Evolutionary conservation across 2,113 vertebrate species (phyloP).

Genomic region (Garra rufa): DNA sequence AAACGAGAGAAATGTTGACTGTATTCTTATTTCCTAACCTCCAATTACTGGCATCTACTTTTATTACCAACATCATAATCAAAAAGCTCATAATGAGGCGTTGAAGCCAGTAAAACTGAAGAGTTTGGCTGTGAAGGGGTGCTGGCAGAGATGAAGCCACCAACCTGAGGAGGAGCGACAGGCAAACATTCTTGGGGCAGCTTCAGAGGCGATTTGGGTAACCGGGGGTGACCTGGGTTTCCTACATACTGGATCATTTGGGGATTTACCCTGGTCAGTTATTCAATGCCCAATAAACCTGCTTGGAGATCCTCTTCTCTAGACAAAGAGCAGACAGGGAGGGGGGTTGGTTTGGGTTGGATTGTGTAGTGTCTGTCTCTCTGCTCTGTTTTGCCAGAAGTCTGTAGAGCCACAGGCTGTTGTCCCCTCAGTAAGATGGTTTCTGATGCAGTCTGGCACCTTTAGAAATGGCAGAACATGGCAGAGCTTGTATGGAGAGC

Average conservation of each 20-base stretch:
- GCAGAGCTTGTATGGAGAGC: background rate
- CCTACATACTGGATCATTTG: slow-evolving; percentile 45
- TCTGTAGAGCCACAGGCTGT: slow-evolving; percentile 37
- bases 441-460: slow-evolving; percentile 32
- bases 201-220: slow-evolving; percentile 57
- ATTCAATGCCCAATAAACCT: slow-evolving; percentile 52
- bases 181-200: slow-evolving; percentile 53
- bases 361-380: slow-evolving; percentile 23
- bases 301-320: slow-evolving; percentile 32
- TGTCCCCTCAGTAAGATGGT: slow-evolving; percentile 28
- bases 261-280: slow-evolving; percentile 57
- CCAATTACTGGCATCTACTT: slow-evolving; percentile 43
- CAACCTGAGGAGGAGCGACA: background rate
- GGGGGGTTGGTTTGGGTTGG: background rate
- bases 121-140: background rate
- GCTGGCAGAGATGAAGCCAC: background rate
- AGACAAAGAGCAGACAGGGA: slow-evolving; percentile 40
- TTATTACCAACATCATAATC: slow-evolving; percentile 48
- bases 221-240: slow-evolving; percentile 54
- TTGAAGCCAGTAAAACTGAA: slow-evolving; percentile 21
- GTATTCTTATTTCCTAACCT: slow-evolving; percentile 10
- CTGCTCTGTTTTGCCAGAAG: slow-evolving; percentile 32
- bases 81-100: slow-evolving; percentile 21
- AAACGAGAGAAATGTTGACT: background rate
- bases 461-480: slow-evolving; percentile 32